Conservation (phyloP, 2,888 invertebrate genomes). For the Lycocerus yunnanus region DNA sequence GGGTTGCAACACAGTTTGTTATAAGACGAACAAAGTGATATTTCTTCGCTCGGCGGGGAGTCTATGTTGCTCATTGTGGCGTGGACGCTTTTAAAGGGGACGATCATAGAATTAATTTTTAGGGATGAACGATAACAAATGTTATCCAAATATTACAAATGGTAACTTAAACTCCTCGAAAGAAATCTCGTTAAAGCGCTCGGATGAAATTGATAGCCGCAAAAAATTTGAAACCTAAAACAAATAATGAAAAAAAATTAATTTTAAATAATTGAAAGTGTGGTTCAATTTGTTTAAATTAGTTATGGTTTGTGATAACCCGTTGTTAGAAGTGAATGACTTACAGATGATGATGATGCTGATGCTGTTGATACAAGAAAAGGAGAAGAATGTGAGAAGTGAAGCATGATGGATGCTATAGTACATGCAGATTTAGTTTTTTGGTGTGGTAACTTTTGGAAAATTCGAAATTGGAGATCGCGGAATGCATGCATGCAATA, state of each 20-base stretch:
- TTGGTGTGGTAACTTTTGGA: neutral
- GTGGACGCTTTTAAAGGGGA: slow-evolving; percentile 16
- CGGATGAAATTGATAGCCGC: neutral
- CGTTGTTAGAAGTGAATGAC: slow-evolving; percentile 15
- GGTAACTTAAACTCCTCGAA: neutral
- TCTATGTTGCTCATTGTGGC: slow-evolving; percentile 17
- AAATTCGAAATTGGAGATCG: neutral
- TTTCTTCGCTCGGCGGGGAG: slow-evolving; percentile 12
- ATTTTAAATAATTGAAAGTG: slow-evolving; percentile 52
- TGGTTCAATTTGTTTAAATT: slow-evolving; percentile 54
- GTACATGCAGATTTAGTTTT: neutral
- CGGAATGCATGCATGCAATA: slow-evolving; percentile 28
- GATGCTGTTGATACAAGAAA: neutral
- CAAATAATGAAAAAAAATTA: slow-evolving; percentile 43
- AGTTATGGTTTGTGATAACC: slow-evolving; percentile 44
- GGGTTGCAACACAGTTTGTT: slow-evolving; percentile 10
- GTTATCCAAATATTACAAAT: neutral
- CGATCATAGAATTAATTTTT: slow-evolving; percentile 13
- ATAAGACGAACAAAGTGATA: slow-evolving; percentile 13
- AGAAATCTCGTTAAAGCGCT: neutral
- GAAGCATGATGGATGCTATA: neutral
- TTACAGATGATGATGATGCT: neutral
- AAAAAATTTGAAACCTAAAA: neutral
- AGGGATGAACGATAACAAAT: slow-evolving; percentile 10
- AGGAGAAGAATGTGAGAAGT: neutral